Conservation (phyloP, 2,113 vertebrate species). For the Sinocyclocheilus anshuiensis region DNA sequence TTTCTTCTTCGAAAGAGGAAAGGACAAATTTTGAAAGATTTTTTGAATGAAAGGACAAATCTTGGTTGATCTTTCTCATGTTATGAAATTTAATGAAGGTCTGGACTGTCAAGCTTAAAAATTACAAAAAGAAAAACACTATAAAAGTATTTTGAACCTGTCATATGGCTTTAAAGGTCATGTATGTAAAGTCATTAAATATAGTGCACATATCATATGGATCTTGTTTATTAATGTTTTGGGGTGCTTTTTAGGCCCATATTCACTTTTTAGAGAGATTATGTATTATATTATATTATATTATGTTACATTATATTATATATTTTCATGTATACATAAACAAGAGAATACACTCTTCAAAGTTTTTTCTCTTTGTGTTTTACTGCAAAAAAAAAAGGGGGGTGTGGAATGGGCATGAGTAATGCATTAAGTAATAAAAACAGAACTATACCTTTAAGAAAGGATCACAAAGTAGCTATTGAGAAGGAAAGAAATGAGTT, state of each 20-base stretch:
- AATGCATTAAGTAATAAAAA: neutral
- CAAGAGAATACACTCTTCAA: too few relatives aligned
- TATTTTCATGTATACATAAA: neutral
- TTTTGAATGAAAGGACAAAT: too few relatives aligned
- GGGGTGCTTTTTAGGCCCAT: neutral
- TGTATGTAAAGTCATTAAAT: too few relatives aligned
- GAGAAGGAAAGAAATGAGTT: constrained; percentile 10
- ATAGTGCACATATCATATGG: too few relatives aligned
- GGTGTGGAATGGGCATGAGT: neutral
- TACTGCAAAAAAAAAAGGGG: neutral
- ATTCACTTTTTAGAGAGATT: neutral
- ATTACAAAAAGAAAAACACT: neutral
- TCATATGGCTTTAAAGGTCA: too few relatives aligned
- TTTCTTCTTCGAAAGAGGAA: neutral
- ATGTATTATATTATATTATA: neutral
- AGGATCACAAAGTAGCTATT: neutral
- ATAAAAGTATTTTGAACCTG: neutral
- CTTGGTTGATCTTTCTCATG: neutral
- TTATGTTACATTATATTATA: neutral
- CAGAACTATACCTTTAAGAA: neutral
- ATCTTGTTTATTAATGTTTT: too few relatives aligned
- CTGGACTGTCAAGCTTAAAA: neutral
- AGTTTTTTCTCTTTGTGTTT: neutral
- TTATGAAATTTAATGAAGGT: too few relatives aligned
- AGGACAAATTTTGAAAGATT: neutral